A percentile compares a stretch with the other conserved stretches of the same genome.
Conservation (phyloP, 1,140 invertebrate species). For the Idris sp. region DNA sequence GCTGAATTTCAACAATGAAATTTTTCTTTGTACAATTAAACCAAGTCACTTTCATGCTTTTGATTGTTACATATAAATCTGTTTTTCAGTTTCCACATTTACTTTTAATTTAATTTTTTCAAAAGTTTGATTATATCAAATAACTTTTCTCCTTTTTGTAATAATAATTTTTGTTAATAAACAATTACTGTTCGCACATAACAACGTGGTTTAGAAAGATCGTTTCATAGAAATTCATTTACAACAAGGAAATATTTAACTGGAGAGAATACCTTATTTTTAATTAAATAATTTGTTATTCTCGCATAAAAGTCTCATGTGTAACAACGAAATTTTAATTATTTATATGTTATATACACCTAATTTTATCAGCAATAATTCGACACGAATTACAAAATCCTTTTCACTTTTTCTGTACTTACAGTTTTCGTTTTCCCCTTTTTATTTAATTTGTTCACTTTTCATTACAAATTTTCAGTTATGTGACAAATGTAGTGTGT, state of each 20-base stretch:
- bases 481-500: slow-evolving; percentile 37
- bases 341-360: slow-evolving; percentile 19
- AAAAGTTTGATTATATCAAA: too few relatives aligned
- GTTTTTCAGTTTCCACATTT: too few relatives aligned
- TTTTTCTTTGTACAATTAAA: too few relatives aligned
- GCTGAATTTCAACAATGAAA: not conserved
- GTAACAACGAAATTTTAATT: slow-evolving; percentile 9
- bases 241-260: slow-evolving; percentile 16
- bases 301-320: slow-evolving; percentile 1
- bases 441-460: not conserved
- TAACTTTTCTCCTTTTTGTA: too few relatives aligned
- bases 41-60: too few relatives aligned
- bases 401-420: slow-evolving; percentile 19
- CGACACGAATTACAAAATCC: slow-evolving; percentile 43
- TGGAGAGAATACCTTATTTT: too few relatives aligned
- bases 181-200: too few relatives aligned
- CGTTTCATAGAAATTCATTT: slow-evolving; percentile 13
- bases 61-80: too few relatives aligned
- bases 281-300: slow-evolving; percentile 10
- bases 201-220: too few relatives aligned
- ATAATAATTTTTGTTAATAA: too few relatives aligned
- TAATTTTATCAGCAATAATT: slow-evolving; percentile 44
- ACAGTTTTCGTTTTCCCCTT: slow-evolving; percentile 16
- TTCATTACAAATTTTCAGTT: slow-evolving; percentile 37
- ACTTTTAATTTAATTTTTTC: too few relatives aligned